Conservation (phyloP, 2,113 vertebrate genomes). For the Myanophis thanlyinensis region DNA sequence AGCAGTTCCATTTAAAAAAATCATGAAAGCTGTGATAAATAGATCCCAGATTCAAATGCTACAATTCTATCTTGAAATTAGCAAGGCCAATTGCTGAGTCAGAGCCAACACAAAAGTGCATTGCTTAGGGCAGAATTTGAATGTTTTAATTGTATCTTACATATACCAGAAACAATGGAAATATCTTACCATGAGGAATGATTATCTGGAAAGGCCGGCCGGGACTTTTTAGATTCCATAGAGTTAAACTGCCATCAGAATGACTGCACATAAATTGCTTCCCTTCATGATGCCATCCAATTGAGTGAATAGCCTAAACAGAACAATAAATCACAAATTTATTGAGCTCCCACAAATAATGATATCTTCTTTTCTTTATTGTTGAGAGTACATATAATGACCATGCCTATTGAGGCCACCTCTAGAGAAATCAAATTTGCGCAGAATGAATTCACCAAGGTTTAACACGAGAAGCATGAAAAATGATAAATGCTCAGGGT, state of each 20-base stretch:
- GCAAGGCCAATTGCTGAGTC: neutral
- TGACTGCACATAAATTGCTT: slow-evolving; percentile 99
- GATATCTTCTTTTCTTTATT: neutral
- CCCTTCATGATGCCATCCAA: slow-evolving; percentile 97
- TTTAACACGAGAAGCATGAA: neutral
- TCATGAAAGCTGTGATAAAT: neutral
- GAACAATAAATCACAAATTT: slow-evolving; percentile 40
- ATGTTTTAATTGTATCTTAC: neutral
- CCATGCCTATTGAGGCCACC: neutral
- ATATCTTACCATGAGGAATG: slow-evolving; percentile 91
- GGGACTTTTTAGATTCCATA: slow-evolving; percentile 95
- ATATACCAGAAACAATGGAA: neutral
- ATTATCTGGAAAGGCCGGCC: slow-evolving; percentile 93
- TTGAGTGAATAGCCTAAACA: slow-evolving; percentile 92
- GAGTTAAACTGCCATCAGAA: slow-evolving; percentile 94
- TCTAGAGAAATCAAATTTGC: neutral
- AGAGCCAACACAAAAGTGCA: neutral
- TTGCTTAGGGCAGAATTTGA: neutral
- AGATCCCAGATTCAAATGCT: neutral
- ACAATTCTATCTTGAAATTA: neutral
- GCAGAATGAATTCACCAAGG: neutral
- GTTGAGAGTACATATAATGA: neutral
- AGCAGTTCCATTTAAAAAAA: neutral
- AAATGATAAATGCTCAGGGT: neutral
- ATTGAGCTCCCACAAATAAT: neutral